A percentile compares a stretch with the other conserved stretches of the same genome.
These are phyloP conservation scores for Babylonia areolata DNA, from an alignment of 1,140 invertebrate species.

Conservation along the genomic window DNA sequence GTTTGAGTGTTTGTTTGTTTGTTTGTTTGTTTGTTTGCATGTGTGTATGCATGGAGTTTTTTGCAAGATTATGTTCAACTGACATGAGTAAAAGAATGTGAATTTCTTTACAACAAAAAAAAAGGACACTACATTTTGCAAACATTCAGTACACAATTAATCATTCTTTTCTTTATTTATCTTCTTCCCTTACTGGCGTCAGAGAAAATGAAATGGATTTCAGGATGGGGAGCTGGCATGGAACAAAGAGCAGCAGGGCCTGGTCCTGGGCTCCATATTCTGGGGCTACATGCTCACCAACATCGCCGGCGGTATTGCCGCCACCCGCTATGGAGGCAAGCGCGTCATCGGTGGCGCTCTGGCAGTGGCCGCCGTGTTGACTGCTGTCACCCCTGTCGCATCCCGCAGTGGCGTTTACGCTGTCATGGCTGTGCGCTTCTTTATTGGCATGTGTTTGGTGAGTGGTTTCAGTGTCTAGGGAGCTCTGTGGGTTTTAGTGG, in stretches of 20 bases:
- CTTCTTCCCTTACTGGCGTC: too few relatives aligned
- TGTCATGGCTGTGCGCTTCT: conserved; percentile 13
- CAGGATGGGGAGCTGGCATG: conserved; percentile 84
- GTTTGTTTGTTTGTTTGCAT: too few relatives aligned
- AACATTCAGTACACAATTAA: too few relatives aligned
- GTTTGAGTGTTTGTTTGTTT: too few relatives aligned
- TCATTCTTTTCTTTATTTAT: too few relatives aligned
- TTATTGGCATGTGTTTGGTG: conserved; percentile 31
- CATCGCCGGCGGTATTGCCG: conserved; percentile 85
- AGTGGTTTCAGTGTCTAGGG: neutral
- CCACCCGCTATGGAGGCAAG: conserved; percentile 86
- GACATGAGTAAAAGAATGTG: too few relatives aligned
- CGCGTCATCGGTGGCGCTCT: conserved; percentile 74
- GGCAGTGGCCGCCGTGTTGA: neutral
- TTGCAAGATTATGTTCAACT: too few relatives aligned
- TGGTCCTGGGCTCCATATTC: conserved; percentile 91
- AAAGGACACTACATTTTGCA: too few relatives aligned
- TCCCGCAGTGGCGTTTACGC: conserved; percentile 15
- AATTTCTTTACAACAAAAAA: too few relatives aligned
- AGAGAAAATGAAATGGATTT: too few relatives aligned
- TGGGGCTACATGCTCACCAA: conserved; percentile 86
- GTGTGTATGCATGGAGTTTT: too few relatives aligned
- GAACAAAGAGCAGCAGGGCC: conserved; percentile 86
- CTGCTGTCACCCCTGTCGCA: conserved; percentile 14
- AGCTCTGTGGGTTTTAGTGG: too few relatives aligned